phyloP scores from a whole-genome alignment of 2,888 invertebrate species.

The Cosmopolites sordidus region DNA sequence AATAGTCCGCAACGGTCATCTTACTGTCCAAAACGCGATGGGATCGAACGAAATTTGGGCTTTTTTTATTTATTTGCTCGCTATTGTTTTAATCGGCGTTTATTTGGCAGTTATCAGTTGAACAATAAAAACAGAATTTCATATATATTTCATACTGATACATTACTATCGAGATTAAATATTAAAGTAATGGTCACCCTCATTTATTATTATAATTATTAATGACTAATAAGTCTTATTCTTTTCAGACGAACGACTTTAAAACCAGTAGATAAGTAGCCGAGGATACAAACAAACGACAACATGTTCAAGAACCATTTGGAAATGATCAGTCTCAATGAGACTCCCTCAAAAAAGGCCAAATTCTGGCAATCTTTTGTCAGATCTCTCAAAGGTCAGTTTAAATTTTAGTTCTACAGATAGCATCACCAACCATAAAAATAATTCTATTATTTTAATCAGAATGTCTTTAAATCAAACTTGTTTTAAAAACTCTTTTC shows the following conservation, averaged over 20 bases:
- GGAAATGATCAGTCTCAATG: slow-evolving; percentile 91
- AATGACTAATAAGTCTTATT: too few species aligned
- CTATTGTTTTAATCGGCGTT: slow-evolving; percentile 36
- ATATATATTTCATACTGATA: too few species aligned
- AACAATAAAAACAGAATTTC: slow-evolving; percentile 3
- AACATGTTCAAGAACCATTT: slow-evolving; percentile 82
- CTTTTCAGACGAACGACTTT: slow-evolving; percentile 63
- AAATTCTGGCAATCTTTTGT: slow-evolving; percentile 93
- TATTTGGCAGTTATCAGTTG: slow-evolving; percentile 39
- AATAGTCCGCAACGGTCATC: slow-evolving; percentile 31
- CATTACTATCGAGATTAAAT: slow-evolving; percentile 1
- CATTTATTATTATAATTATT: too few species aligned
- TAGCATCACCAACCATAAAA: too few species aligned
- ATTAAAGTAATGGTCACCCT: too few species aligned
- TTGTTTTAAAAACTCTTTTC: too few species aligned
- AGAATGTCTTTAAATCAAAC: too few species aligned
- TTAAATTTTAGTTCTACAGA: too few species aligned
- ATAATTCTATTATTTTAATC: too few species aligned
- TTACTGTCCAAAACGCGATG: slow-evolving; percentile 24
- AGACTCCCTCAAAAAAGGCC: slow-evolving; percentile 87
- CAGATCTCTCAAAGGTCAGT: slow-evolving; percentile 81
- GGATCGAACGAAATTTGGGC: slow-evolving; percentile 30
- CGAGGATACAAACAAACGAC: slow-evolving; percentile 41
- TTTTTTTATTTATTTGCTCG: slow-evolving; percentile 38
- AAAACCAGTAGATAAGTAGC: slow-evolving; percentile 45